Evolutionary conservation across 1,140 invertebrate species (phyloP).

Genomic region (Palaemon carinicauda): DNA sequence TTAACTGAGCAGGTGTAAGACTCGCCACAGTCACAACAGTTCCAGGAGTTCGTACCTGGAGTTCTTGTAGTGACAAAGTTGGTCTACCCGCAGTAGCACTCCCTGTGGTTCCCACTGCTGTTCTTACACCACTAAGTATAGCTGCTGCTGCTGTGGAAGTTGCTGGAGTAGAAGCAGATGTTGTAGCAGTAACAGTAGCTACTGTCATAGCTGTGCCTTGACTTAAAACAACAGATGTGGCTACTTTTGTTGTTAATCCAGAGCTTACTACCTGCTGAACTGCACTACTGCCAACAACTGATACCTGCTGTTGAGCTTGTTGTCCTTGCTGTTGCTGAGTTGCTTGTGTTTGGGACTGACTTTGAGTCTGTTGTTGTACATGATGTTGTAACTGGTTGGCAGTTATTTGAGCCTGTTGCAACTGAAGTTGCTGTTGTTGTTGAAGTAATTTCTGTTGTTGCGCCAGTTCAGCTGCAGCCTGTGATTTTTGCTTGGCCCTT

Average conservation of each 20-base stretch:
- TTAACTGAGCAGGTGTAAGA: constrained; percentile 63
- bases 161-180: constrained; percentile 34
- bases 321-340: constrained; percentile 53
- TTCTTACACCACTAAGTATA: constrained; percentile 26
- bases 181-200: constrained; percentile 43
- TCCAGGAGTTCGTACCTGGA: constrained; percentile 40
- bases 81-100: constrained; percentile 38
- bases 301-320: constrained; percentile 57
- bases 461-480: constrained; percentile 60
- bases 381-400: constrained; percentile 34
- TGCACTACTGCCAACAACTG: constrained; percentile 34
- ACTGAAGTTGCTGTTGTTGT: constrained; percentile 51
- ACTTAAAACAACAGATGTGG: constrained; percentile 47
- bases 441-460: constrained; percentile 64
- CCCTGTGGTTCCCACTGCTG: constrained; percentile 33
- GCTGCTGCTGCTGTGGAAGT: constrained; percentile 36
- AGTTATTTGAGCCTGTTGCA: constrained; percentile 17
- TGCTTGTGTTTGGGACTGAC: constrained; percentile 47
- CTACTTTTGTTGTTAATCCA: constrained; percentile 42
- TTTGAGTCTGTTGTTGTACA: constrained; percentile 57
- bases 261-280: constrained; percentile 36
- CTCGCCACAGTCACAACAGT: constrained; percentile 64
- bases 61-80: constrained; percentile 46
- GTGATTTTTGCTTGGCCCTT: constrained; percentile 76
- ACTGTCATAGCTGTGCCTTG: constrained; percentile 48